Evolutionary conservation across 2,888 invertebrate genomes (phyloP).

Genomic region (Lamproptera curius): DNA sequence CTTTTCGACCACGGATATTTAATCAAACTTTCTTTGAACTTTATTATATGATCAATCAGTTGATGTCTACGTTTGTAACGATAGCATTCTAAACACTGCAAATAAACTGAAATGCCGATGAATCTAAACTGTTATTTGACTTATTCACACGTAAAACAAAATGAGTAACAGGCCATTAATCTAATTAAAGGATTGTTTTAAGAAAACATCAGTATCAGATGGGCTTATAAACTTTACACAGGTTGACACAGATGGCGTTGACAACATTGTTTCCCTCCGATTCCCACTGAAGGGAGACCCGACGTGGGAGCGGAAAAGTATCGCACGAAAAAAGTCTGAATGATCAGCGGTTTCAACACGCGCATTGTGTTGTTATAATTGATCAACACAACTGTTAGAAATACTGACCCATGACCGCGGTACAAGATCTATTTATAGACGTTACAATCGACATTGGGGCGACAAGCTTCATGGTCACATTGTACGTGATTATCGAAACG

Average conservation of each 20-base stretch:
- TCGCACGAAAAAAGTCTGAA: slow-evolving; percentile 60
- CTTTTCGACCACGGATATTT: too few relatives aligned
- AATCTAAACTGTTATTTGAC: too few relatives aligned
- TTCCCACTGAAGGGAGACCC: slow-evolving; percentile 62
- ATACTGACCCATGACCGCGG: slow-evolving; percentile 7
- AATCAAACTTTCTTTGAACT: too few relatives aligned
- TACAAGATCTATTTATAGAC: slow-evolving; percentile 3
- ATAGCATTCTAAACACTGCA: too few relatives aligned
- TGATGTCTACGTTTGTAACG: too few relatives aligned
- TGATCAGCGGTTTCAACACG: slow-evolving; percentile 30
- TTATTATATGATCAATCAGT: too few relatives aligned
- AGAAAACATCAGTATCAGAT: slow-evolving; percentile 19
- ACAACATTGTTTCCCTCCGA: slow-evolving; percentile 57
- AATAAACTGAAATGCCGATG: too few relatives aligned
- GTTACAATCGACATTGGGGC: slow-evolving; percentile 6
- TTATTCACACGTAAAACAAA: slow-evolving; percentile 38
- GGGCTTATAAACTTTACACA: slow-evolving; percentile 22
- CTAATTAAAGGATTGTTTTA: slow-evolving; percentile 6
- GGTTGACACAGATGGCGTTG: slow-evolving; percentile 24
- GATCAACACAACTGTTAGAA: slow-evolving; percentile 12
- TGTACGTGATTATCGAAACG: slow-evolving; percentile 25
- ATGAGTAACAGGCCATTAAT: slow-evolving; percentile 26
- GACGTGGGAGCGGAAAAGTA: slow-evolving; percentile 53
- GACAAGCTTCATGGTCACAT: slow-evolving; percentile 12
- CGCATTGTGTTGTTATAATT: slow-evolving; percentile 16